Evolutionary conservation across 1,140 invertebrate species (phyloP), one percentile per base, ranked within the genome.

Genomic region (Antheraea pernyi): DNA sequence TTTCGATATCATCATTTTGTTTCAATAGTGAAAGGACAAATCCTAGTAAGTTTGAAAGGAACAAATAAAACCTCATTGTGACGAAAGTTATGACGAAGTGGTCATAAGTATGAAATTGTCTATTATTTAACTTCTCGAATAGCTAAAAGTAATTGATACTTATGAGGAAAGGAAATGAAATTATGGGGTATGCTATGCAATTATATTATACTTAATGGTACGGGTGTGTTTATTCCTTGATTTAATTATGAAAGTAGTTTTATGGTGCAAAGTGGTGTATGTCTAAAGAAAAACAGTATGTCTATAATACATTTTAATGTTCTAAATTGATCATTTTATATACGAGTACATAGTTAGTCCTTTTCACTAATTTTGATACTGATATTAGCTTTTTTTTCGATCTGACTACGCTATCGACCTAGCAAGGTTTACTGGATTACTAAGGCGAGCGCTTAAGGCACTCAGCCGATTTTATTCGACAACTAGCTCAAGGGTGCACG

Each of bases 1-100:
- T 79, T 39, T 81, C 76, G 72, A 76, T 64, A 53, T 74, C 69
- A 53, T 73, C 36, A 7, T 39, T 36, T 42, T 6, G 13, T 42
- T 42, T 7, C 8, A 42, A 11, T 42, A 42, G 1, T 6, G 46
- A 53, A n/a, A 53, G 16, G 1, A 16, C 11, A 1, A 53, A 53
- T 5, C 46, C 16, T 13, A 53, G 13, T 53, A 53, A 0, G 46
- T 53, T 16, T 53, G 16, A 13, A 53, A 53, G 46, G 46, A 53
- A 53, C 46, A 53, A 53, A 53, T 53, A 53, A 53, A 53, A 13
- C 16, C 46, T 9, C 46, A 53, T 53, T 53, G 16, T n/a, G 16
- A 53, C 13, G 7, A 7, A 42, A 42, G 39, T 11, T 10, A 42
- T 42, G 7, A 16, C 46, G 16, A 13, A 6, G 46, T 13, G 46